Evolutionary conservation across 2,888 invertebrate species (phyloP), one percentile per base, ranked within the genome.

Genomic region (Lycocerus yunnanus): DNA sequence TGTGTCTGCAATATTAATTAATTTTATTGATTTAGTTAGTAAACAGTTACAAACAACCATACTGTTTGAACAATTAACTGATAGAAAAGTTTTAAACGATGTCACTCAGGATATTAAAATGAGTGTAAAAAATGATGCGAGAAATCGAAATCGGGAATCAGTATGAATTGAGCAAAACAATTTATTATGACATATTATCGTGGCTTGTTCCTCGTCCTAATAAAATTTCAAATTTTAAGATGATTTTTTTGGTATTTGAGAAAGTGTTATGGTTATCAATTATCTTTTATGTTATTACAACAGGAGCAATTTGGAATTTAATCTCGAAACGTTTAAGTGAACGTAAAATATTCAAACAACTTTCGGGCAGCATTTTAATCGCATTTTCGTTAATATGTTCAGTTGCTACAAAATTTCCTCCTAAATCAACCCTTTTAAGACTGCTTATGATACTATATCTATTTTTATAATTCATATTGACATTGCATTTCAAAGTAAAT

Each of bases 191-290:
- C 11, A 15, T 58, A 3, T 21, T 16, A 18, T 16, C 59, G 0
- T 68, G 68, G 68, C 11, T 68, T n/a, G 59, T 68, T n/a, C 68
- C 68, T 5, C 18, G 59, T 8, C 20, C 68, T 11, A 24, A 13
- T 21, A 6, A 20, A 58, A 9, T 68, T 10, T 8, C 18, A 3
- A 15, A 60, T 18, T 14, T 20, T n/a, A 68, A 68, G 8, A 15
- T 68, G 4, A 11, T 68, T 2, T 14, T 15, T 14, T 20, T n/a
- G 11, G 21, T 68, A 13, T 68, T 68, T 68, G 5, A 9, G 14
- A 6, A 16, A 15, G 13, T n/a, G 13, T 14, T 27, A 1, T 69
- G 24, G 20, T 63, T 15, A 15, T 16, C 15, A 16, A 24, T 21
- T 15, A 15, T 15, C 6, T 24, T 69, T 14, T 15, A 11, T 10